These are phyloP conservation scores for Tenualosa thibaudeaui DNA, from an alignment of 2,797 vertebrate species.

Conservation along the genomic window DNA sequence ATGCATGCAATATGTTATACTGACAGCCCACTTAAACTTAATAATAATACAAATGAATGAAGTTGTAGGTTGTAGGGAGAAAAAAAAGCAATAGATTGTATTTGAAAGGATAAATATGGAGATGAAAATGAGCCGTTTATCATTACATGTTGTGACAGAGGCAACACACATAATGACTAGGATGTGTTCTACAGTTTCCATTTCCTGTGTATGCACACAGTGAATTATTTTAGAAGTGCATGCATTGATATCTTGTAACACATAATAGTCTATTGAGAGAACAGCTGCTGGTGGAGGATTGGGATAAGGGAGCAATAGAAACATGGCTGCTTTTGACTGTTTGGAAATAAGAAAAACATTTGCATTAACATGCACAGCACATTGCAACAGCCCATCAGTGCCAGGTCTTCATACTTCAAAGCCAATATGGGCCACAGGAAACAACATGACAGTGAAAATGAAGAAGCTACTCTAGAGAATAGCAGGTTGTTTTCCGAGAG, in stretches of 20 bases:
- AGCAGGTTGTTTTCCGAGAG: conserved; percentile 52
- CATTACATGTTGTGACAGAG: not conserved
- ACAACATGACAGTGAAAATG: conserved; percentile 52
- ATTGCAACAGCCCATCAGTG: conserved; percentile 55
- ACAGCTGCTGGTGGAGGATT: conserved; percentile 45
- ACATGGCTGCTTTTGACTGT: conserved; percentile 43
- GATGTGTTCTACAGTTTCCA: not conserved
- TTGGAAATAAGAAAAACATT: conserved; percentile 57
- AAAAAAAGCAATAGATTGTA: not conserved
- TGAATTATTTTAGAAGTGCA: conserved; percentile 7
- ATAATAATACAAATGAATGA: not conserved
- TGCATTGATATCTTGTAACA: conserved; percentile 38
- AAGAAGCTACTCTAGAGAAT: conserved; percentile 54
- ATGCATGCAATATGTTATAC: not conserved
- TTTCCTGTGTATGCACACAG: not conserved
- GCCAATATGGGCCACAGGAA: conserved; percentile 59
- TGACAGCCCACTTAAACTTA: not conserved
- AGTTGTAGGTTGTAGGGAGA: not conserved
- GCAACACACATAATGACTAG: not conserved
- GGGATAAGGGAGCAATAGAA: conserved; percentile 49
- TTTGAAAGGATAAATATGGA: not conserved
- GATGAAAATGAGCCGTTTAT: not conserved
- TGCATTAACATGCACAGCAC: conserved; percentile 65
- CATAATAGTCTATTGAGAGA: conserved; percentile 49
- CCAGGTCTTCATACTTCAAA: conserved; percentile 66